A percentile compares a stretch with the other conserved stretches of the same genome.
Conservation (phyloP, 2,888 invertebrate genomes). For the Drosophila borborema region DNA sequence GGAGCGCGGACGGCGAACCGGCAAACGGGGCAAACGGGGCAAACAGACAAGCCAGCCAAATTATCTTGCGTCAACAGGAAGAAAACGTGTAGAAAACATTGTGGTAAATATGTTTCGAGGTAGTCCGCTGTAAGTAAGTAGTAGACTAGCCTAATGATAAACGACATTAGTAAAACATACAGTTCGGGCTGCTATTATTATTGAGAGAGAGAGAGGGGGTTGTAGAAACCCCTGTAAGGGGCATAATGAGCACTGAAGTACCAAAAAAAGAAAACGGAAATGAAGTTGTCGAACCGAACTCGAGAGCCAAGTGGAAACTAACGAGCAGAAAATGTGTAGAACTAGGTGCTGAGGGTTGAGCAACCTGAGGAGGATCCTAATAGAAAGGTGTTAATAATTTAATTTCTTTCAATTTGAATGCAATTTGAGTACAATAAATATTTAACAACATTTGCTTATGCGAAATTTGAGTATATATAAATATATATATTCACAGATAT, state of each 20-base stretch:
- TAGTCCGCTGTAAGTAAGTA: slow-evolving; percentile 19
- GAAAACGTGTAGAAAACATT: slow-evolving; percentile 55
- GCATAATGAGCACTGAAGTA: slow-evolving; percentile 53
- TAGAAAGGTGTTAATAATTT: not conserved
- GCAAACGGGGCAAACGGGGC: slow-evolving; percentile 24
- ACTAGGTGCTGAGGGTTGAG: not conserved
- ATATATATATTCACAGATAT: too few relatives aligned
- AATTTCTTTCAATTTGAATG: not conserved
- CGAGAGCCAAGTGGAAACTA: slow-evolving; percentile 28
- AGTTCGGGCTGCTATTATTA: slow-evolving; percentile 3
- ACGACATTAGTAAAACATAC: slow-evolving; percentile 70
- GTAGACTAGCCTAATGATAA: slow-evolving; percentile 71
- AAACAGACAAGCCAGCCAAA: slow-evolving; percentile 64
- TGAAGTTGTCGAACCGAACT: slow-evolving; percentile 63
- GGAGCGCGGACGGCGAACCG: slow-evolving; percentile 31
- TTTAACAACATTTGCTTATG: not conserved
- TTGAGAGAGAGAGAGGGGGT: not conserved
- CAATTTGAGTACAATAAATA: too few relatives aligned
- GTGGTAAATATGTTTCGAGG: slow-evolving; percentile 37
- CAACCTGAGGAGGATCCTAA: not conserved
- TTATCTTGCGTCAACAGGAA: slow-evolving; percentile 78
- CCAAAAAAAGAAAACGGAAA: slow-evolving; percentile 37
- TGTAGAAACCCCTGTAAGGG: slow-evolving; percentile 14
- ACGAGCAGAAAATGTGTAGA: slow-evolving; percentile 34
- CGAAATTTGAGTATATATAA: not conserved